phyloP scores from a whole-genome alignment of 2,113 vertebrate species.

The Gadus chalcogrammus region DNA sequence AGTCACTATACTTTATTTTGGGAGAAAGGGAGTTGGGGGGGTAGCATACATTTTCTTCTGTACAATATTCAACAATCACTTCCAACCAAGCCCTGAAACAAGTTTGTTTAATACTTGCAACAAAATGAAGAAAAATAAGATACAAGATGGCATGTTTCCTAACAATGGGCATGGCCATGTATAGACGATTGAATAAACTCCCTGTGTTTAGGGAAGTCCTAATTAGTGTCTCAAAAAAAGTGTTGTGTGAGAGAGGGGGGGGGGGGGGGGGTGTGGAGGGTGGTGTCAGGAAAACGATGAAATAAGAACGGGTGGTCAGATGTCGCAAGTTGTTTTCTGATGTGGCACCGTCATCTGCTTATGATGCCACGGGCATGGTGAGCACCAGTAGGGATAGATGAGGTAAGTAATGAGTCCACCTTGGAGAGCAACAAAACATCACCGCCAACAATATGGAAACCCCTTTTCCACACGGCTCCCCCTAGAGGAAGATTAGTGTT shows the following conservation, averaged over 20 bases:
- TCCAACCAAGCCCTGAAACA: constrained; percentile 72
- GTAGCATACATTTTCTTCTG: constrained; percentile 88
- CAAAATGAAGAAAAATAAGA: constrained; percentile 37
- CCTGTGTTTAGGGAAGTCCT: constrained; percentile 9
- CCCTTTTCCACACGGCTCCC: constrained; percentile 11
- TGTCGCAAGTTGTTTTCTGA: constrained; percentile 44
- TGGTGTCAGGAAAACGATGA: background rate
- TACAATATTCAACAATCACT: constrained; percentile 95
- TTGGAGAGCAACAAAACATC: constrained; percentile 22
- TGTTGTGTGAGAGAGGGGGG: too few species aligned
- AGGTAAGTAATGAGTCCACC: constrained; percentile 81
- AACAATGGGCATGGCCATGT: constrained; percentile 83
- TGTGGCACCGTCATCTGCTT: constrained; percentile 17
- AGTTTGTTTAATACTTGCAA: constrained; percentile 74
- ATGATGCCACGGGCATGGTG: constrained; percentile 23
- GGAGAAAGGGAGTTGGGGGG: constrained; percentile 46
- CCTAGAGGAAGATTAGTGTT: constrained; percentile 25
- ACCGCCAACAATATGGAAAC: constrained; percentile 64
- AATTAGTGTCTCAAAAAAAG: background rate
- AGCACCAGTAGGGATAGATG: constrained; percentile 64
- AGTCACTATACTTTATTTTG: constrained; percentile 82
- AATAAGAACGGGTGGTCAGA: constrained; percentile 70
- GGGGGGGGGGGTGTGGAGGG: too few species aligned
- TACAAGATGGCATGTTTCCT: constrained; percentile 71
- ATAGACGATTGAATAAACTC: constrained; percentile 78